Conservation (phyloP, 2,797 vertebrate genomes). For the Aselliscus stoliczkanus region DNA sequence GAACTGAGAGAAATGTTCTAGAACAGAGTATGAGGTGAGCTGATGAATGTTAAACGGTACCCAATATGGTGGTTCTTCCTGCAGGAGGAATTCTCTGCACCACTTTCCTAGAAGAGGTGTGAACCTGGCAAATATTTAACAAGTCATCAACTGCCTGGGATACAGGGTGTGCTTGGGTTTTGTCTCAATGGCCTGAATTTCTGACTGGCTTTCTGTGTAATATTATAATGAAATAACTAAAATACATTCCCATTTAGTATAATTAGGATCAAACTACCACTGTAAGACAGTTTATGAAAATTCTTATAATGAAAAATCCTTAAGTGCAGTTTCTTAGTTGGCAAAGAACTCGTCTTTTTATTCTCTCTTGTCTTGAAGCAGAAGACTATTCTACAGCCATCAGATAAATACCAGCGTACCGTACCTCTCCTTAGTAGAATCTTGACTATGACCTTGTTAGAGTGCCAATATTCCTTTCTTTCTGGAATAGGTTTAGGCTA, state of each 20-base stretch:
- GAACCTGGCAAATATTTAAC: not conserved
- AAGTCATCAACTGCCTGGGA: not conserved
- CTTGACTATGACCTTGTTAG: not conserved
- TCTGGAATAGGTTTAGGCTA: not conserved
- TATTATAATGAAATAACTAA: not conserved
- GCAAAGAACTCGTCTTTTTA: not conserved
- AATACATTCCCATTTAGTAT: not conserved
- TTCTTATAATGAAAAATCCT: not conserved
- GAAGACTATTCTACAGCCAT: not conserved
- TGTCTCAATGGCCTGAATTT: not conserved
- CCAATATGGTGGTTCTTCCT: not conserved
- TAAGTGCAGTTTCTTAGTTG: not conserved
- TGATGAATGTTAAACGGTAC: not conserved
- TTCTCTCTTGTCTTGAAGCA: not conserved
- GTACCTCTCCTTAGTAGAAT: not conserved
- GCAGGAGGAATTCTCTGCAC: not conserved
- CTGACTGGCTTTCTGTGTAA: not conserved
- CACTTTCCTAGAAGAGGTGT: not conserved
- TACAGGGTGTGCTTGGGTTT: not conserved
- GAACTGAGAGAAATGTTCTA: not conserved
- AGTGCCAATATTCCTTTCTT: not conserved
- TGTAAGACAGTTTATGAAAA: not conserved
- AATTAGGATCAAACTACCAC: not conserved
- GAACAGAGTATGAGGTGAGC: not conserved
- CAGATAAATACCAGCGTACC: not conserved